Evolutionary conservation across 2,888 invertebrate species (phyloP), one percentile per base, ranked within the genome.

Genomic region (Caradrina clavipalpis): DNA sequence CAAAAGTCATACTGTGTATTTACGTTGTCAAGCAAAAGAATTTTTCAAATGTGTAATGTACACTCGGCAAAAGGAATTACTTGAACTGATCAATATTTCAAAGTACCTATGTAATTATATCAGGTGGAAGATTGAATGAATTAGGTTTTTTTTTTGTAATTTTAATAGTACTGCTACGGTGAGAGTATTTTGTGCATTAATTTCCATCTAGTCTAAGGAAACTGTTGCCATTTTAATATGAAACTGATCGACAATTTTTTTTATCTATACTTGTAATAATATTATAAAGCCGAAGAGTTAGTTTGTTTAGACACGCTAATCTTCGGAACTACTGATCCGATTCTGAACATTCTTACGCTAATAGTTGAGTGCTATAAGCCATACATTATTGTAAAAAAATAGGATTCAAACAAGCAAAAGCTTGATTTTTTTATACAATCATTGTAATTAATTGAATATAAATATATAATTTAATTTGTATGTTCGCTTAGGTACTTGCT

Each of bases 151-250:
- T 58, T 3, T 26, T 26, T 70, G 45, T 62, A 39, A 39, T 59
- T 50, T 39, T 21, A 17, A 17, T 45, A 17, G 13, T 53, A 56
- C 22, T 42, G 5, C 1, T 31, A 50, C 17, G 49, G 22, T 51
- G 42, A 57, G 22, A 61, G 57, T 57, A 64, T 47, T 35, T 21
- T 42, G 56, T 56, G 15, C 21, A 54, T 59, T 54, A 50, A 60
- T 79, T 61, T 45, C 19, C 31, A 49, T 79, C 76, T 76, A 76
- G 76, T 76, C 76, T 74, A 61, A 51, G 54, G 22, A 76, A 53
- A 61, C 35, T 35, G 56, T 65, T 58, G 76, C 76, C 76, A 76
- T 76, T 77, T 45, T 56, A 35, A 61, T 42, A 62, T 58, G 39
- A 60, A 50, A 56, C 10, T 69, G 5, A 31, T 71, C 8, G 21